These are phyloP conservation scores for Mellivora capensis DNA, from an alignment of 2,113 vertebrate species.

Conservation along the genomic window DNA sequence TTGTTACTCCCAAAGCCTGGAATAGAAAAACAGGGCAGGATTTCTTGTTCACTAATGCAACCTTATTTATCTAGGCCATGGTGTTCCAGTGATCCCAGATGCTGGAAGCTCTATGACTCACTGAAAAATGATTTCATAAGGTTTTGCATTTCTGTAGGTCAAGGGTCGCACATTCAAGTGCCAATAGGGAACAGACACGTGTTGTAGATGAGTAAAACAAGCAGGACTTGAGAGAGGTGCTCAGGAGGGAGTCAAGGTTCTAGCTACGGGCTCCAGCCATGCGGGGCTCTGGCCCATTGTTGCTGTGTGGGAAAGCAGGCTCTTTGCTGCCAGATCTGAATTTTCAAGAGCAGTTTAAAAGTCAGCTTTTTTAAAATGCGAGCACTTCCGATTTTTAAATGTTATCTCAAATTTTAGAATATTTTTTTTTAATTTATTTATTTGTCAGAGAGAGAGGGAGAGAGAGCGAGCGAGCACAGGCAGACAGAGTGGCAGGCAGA, in stretches of 20 bases:
- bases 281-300: background rate
- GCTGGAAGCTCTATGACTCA: background rate
- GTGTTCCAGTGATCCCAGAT: background rate
- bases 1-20: background rate
- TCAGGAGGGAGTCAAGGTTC: background rate
- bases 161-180: background rate
- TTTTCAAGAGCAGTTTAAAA: background rate
- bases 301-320: background rate
- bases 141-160: background rate
- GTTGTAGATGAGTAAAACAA: background rate
- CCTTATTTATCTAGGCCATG: background rate
- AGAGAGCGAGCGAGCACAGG: too few relatives aligned
- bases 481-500: too few relatives aligned
- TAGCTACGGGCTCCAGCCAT: background rate
- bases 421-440: too few relatives aligned
- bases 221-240: background rate
- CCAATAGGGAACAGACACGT: background rate
- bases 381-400: background rate
- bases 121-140: background rate
- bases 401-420: background rate
- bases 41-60: background rate
- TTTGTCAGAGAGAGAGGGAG: too few relatives aligned
- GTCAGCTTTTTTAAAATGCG: background rate
- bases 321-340: too few relatives aligned
- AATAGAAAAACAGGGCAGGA: background rate